phyloP scores from a whole-genome alignment of 1,140 invertebrate genomes.

The Himalopsyche phryganea region DNA sequence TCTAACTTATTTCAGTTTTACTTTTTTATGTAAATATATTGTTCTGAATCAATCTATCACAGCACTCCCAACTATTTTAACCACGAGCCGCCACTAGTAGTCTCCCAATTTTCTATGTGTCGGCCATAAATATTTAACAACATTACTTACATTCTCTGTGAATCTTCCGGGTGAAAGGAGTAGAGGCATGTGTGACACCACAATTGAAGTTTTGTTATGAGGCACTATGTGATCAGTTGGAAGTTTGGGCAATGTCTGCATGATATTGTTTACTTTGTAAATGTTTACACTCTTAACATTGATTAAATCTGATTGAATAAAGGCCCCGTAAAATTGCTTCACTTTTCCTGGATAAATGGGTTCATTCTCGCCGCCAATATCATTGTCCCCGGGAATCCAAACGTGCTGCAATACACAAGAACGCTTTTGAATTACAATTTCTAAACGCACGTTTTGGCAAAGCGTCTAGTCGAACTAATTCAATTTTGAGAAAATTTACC shows the following conservation, averaged over 20 bases:
- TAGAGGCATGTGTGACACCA: constrained; percentile 35
- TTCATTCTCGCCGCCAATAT: constrained; percentile 89
- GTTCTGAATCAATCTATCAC: too few species aligned
- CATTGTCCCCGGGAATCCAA: constrained; percentile 90
- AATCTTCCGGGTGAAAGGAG: constrained; percentile 27
- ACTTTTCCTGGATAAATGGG: constrained; percentile 68
- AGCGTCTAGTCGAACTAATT: background rate
- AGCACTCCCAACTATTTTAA: too few species aligned
- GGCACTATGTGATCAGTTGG: constrained; percentile 39
- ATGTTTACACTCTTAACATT: constrained; percentile 57
- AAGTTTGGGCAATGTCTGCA: constrained; percentile 46
- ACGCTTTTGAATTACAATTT: background rate
- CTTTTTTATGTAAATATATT: too few species aligned
- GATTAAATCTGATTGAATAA: constrained; percentile 64
- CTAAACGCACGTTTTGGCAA: background rate
- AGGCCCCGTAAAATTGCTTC: constrained; percentile 73
- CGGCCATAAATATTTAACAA: too few species aligned
- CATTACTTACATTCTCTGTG: constrained; percentile 24
- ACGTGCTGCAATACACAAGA: constrained; percentile 61
- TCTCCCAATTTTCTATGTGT: too few species aligned
- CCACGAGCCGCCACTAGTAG: too few species aligned
- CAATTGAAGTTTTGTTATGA: constrained; percentile 54
- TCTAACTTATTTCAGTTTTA: too few species aligned
- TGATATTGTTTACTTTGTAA: constrained; percentile 70
- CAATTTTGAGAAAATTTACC: constrained; percentile 37